Evolutionary conservation across 2,888 invertebrate genomes (phyloP), one percentile per base, ranked within the genome.

Genomic region (Nematopogon swammerdamellus): DNA sequence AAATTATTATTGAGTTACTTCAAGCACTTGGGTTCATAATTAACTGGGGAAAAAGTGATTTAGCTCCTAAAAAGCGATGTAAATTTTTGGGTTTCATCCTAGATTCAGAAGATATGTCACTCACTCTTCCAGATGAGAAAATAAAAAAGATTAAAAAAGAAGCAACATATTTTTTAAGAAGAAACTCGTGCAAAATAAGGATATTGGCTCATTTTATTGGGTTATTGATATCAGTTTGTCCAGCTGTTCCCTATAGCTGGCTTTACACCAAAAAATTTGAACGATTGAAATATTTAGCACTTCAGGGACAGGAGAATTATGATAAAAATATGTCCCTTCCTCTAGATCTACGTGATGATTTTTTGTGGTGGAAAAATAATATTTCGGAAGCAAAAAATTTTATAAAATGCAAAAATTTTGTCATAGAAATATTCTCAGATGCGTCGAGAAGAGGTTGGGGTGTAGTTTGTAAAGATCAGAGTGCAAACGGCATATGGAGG

Each of bases 241-340:
- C 20, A 19, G 48, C 44, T 43, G 29, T 44, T 14, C 8, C 44
- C 2, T 48, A 48, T 18, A 20, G 48, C 5, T 48, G 44, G 44
- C 19, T 48, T 20, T 48, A 48, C 17, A 44, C 44, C n/a, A 48
- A 48, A 48, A 5, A n/a, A 18, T 20, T 48, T 20, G 44, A 14
- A 45, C 25, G 49, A 17, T 17, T 44, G 18, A 49, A 49, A 30
- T 49, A 11, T 45, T n/a, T 49, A 19, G 18, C 30, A 2, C 19
- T 49, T 8, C 19, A 29, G 20, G 18, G n/a, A 18, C 16, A 49
- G 25, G 45, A 30, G 10, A 44, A 48, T 36, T 49, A 29, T 45
- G 29, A 49, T 8, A 43, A 11, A 17, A n/a, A 19, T 4, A 48
- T 48, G 16, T 14, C 19, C 18, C 29, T 47, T 20, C 14, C 8